A percentile compares a stretch with the other conserved stretches of the same genome.
These are phyloP conservation scores for Diuraphis noxia DNA, from an alignment of 1,140 invertebrate species.

Conservation along the genomic window DNA sequence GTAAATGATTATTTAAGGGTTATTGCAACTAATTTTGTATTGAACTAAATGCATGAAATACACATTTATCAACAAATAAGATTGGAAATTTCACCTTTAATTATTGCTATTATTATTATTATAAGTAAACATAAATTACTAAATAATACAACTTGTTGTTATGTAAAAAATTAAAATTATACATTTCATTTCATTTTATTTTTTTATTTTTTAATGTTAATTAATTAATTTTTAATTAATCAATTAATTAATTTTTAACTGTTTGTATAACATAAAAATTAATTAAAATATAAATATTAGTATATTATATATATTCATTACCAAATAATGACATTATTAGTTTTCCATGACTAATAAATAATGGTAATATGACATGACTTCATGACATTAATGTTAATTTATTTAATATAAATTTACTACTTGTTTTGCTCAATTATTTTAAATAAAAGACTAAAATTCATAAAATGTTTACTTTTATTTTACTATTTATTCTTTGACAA, in stretches of 20 bases:
- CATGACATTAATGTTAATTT: background rate
- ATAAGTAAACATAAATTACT: background rate
- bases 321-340: background rate
- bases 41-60: conserved; percentile 13
- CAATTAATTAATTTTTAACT: too few relatives aligned
- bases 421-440: background rate
- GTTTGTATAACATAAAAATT: background rate
- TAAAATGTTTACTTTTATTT: background rate
- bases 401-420: background rate
- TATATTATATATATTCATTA: conserved; percentile 4
- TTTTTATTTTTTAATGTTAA: background rate
- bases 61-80: background rate
- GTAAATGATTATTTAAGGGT: background rate
- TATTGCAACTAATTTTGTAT: background rate
- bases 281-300: background rate
- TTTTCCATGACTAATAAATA: background rate
- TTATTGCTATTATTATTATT: background rate
- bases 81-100: background rate
- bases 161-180: background rate
- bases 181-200: background rate
- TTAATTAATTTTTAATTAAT: too few relatives aligned
- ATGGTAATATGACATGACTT: background rate
- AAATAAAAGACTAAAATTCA: conserved; percentile 5
- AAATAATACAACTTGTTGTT: background rate
- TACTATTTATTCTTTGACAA: background rate